Evolutionary conservation across 53 echinoderm and acorn worm species (phyloP), one percentile per base, ranked within the genome.

Genomic region (Temnopleurus reevesii): DNA sequence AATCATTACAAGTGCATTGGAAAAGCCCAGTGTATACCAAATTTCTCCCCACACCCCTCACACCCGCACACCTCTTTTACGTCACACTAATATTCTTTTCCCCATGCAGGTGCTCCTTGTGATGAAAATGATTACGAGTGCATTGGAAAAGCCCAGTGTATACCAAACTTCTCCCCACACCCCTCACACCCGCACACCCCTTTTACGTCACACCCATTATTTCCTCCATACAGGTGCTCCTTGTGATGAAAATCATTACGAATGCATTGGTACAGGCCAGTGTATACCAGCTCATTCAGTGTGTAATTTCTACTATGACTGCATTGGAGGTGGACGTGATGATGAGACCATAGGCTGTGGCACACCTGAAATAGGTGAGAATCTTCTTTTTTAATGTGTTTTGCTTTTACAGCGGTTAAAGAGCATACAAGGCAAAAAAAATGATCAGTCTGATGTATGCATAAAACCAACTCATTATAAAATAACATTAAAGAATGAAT

Each of bases 221-320:
- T 65, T 30, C 12, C 56, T 56, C 33, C 45, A 41, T 45, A 19
- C 46, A 81, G 85, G 85, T 60, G 60, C 61, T n/a, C n/a, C n/a
- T 15, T 85, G 85, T 18, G 60, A 43, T 59, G 61, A 46, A 45
- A 30, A 28, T 61, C 59, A 85, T 1, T 59, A 45, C 30, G 3
- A 10, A 2, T 85, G 85, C 5, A 41, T 25, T 4, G 19, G 60
- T 8, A 85, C 60, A 0, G 85, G 85, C 6, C 85, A 60, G 29
- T 85, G 85, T 25, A 5, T 85, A 3, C 85, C 85, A 28, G 38
- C 44, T 12, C 46, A 59, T 46, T 36, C 12, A 24, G 60, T 60
- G 25, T 85, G 85, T 85, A 60, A 85, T 41, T 85, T 44, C 85
- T 60, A 85, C 85, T 85, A 85, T 15, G 60, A 85, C 85, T 85